Conservation (phyloP, 2,797 vertebrate species). For the Loris lydekkerianus region DNA sequence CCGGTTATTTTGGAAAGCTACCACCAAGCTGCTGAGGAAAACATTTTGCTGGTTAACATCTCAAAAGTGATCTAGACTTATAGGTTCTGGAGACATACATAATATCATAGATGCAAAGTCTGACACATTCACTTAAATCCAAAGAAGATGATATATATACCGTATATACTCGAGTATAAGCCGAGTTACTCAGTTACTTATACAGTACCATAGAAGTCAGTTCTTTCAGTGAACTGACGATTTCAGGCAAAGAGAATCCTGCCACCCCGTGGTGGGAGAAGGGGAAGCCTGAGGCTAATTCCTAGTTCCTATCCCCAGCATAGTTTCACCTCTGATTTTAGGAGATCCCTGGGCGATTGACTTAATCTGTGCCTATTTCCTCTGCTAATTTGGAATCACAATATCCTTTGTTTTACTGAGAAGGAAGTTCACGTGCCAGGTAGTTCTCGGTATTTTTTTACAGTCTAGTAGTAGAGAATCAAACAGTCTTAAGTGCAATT, state of each 20-base stretch:
- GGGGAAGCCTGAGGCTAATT: background rate
- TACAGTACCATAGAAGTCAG: background rate
- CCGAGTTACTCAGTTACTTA: too few species aligned
- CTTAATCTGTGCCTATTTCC: slow-evolving; percentile 14
- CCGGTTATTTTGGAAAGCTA: background rate
- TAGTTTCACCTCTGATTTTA: background rate
- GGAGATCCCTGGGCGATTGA: background rate
- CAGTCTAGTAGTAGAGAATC: background rate
- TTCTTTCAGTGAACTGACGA: background rate
- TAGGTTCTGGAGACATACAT: background rate
- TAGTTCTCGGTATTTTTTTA: slow-evolving; percentile 10
- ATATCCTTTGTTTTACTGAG: slow-evolving; percentile 42
- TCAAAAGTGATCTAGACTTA: background rate
- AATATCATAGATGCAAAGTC: background rate
- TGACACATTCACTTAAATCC: background rate
- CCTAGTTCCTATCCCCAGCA: background rate
- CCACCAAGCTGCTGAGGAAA: background rate
- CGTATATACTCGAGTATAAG: too few species aligned
- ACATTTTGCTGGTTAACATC: slow-evolving; percentile 30
- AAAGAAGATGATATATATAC: background rate
- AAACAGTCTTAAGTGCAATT: background rate
- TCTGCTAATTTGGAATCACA: background rate
- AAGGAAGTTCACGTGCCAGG: background rate
- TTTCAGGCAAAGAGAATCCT: slow-evolving; percentile 45
- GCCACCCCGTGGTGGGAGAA: slow-evolving; percentile 70